Evolutionary conservation across 2,113 vertebrate genomes (phyloP), one percentile per base, ranked within the genome.

Genomic region (Mystacornis crossleyi): DNA sequence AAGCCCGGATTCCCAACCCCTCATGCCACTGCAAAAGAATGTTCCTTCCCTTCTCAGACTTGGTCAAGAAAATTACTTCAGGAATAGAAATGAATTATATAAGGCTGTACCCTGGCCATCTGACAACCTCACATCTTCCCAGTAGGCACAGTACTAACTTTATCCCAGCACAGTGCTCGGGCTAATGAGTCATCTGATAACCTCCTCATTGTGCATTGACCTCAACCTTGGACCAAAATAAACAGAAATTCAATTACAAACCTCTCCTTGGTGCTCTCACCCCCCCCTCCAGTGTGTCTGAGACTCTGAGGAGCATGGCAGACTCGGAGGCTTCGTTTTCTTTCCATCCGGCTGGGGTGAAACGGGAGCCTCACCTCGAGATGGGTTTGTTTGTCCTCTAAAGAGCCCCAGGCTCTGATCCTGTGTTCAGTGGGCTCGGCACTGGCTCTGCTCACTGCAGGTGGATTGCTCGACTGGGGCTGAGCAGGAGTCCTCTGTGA

Each of bases 171-270:
- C 47, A 91, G 58, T 1, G 13, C 81, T 90, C 1, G 0, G 95
- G 93, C 90, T 95, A 81, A 86, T 96, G 95, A 97, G 93, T 97
- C 93, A 94, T 95, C 88, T 91, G 89, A 96, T 95, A 96, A 96
- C 93, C 93, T 93, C 81, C 74, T 92, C 86, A 67, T 77, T 80
- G 81, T 95, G 75, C 90, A 57, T 15, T 93, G 93, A 96, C 97
- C 96, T 97, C 95, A 96, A 93, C 97, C 95, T 96, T 95, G 95
- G 95, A 93, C 95, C 84, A 95, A 97, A 97, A 97, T 97, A 97
- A 97, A 91, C 77, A 92, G 82, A 97, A 92, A 97, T 96, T 92
- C 79, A 94, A 96, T 96, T 84, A 80, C 77, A 86, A 83, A 64
- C 66, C 66, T 91, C 81, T 93, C 66, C 84, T 93, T 91, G 78